These are phyloP conservation scores for Cryptotis parvus DNA, from an alignment of 2,113 vertebrate species.

Conservation along the genomic window DNA sequence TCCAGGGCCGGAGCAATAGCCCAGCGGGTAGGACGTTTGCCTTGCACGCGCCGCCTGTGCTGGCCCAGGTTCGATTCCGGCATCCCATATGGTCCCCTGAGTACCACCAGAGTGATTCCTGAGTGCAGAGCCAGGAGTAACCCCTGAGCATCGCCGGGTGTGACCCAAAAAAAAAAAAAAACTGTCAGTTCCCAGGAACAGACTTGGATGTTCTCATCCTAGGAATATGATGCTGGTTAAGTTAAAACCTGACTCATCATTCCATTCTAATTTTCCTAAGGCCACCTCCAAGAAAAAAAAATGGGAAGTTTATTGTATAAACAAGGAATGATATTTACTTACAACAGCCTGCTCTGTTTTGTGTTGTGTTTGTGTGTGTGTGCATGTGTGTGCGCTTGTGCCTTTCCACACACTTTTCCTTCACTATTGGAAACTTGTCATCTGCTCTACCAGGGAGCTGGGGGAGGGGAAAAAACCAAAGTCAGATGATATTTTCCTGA, in stretches of 20 bases:
- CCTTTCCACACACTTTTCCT: background rate
- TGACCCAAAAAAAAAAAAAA: too few relatives aligned
- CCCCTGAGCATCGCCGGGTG: too few relatives aligned
- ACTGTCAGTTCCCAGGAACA: background rate
- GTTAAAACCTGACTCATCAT: background rate
- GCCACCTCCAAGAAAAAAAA: background rate
- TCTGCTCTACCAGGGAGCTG: background rate
- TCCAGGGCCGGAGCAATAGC: too few relatives aligned
- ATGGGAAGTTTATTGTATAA: background rate
- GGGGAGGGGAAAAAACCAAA: background rate
- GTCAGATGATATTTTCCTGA: background rate
- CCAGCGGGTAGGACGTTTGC: too few relatives aligned
- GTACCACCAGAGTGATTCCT: too few relatives aligned
- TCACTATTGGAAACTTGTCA: background rate
- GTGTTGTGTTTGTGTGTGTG: background rate
- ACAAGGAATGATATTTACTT: constrained; percentile 29
- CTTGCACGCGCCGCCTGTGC: too few relatives aligned
- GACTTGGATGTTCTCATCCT: background rate
- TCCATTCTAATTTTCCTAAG: constrained; percentile 29
- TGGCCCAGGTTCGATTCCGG: too few relatives aligned
- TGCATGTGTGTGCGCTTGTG: background rate
- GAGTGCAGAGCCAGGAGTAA: too few relatives aligned
- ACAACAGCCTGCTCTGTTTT: background rate
- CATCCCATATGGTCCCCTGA: too few relatives aligned
- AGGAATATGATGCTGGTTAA: background rate